These are phyloP conservation scores for Aegotheles bennettii DNA, from an alignment of 2,113 vertebrate genomes.

Conservation along the genomic window DNA sequence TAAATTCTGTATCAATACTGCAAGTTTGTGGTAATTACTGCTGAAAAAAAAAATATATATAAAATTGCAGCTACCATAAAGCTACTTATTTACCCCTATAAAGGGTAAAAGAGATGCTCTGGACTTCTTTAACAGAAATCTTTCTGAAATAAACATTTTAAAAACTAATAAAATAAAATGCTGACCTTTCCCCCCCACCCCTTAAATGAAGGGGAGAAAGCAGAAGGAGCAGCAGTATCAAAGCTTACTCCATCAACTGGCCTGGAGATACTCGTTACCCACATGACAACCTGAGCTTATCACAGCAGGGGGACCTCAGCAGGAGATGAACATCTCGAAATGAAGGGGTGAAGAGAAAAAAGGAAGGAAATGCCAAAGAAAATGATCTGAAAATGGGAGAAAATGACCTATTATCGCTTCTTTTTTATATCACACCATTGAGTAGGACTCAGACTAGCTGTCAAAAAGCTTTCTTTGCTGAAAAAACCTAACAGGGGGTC, in stretches of 20 bases:
- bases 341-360: neutral
- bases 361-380: neutral
- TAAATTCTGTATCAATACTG: neutral
- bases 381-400: constrained; percentile 40
- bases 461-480: constrained; percentile 33
- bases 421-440: neutral
- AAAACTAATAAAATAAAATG: neutral
- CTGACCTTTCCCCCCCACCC: neutral
- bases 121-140: neutral
- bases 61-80: neutral
- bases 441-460: constrained; percentile 22
- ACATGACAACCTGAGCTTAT: constrained; percentile 14
- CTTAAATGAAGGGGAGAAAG: neutral
- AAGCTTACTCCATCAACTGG: neutral
- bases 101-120: neutral
- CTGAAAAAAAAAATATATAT: neutral
- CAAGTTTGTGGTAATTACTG: neutral
- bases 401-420: constrained; percentile 6
- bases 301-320: neutral
- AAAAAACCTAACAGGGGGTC: neutral
- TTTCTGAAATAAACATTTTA: neutral
- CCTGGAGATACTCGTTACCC: neutral
- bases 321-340: neutral
- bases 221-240: neutral
- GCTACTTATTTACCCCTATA: neutral